A percentile compares a stretch with the other conserved stretches of the same genome.
phyloP scores from a whole-genome alignment of 35 echinoderm and acorn worm species.

The Eucidaris tribuloides region DNA sequence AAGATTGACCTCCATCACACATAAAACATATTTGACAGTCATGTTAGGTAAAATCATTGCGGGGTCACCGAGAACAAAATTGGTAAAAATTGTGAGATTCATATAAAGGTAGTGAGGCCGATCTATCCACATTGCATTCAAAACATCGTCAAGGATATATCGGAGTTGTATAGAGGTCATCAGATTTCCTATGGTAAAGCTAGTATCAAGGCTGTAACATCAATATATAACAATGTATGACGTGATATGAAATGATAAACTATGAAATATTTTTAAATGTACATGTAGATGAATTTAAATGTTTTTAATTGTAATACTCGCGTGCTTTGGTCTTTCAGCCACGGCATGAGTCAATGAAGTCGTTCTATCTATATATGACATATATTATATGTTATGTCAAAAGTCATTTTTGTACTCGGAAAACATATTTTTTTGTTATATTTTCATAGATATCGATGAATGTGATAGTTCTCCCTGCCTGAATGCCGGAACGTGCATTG shows the following conservation, averaged over 20 bases:
- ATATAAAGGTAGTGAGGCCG: too few species aligned
- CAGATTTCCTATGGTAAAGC: too few species aligned
- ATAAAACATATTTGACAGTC: too few species aligned
- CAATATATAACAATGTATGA: not conserved
- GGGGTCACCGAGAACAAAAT: too few species aligned
- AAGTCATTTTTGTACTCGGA: not conserved
- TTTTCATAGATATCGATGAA: slow-evolving; percentile 1
- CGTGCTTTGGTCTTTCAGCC: not conserved
- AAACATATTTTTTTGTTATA: not conserved
- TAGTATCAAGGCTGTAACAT: too few species aligned
- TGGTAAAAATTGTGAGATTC: too few species aligned
- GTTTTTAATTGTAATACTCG: not conserved
- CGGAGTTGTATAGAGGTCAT: too few species aligned
- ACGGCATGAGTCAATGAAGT: not conserved
- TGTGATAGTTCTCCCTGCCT: not conserved
- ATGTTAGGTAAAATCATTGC: too few species aligned
- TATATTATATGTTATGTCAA: not conserved
- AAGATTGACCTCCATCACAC: too few species aligned
- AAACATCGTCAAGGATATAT: too few species aligned
- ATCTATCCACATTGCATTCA: too few species aligned
- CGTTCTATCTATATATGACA: not conserved
- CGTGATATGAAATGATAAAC: not conserved
- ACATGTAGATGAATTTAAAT: too few species aligned
- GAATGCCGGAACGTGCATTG: not conserved
- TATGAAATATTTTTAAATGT: not conserved